Percentiles rank a stretch among this genome's conserved stretches.
These are phyloP conservation scores for Eledone cirrhosa DNA, from an alignment of 2,888 invertebrate genomes.

Conservation along the genomic window DNA sequence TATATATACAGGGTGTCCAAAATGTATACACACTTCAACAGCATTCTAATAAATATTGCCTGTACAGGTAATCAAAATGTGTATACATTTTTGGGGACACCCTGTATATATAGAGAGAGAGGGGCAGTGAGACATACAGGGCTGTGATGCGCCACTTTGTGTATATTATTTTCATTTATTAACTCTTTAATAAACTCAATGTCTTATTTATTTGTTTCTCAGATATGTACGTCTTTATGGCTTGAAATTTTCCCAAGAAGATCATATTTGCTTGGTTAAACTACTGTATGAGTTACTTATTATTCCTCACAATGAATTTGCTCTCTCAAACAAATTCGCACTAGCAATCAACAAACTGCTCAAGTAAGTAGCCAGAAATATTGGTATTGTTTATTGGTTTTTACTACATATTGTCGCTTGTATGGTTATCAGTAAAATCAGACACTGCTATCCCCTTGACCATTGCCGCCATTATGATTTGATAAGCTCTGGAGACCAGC, in stretches of 20 bases:
- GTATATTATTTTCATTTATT: not conserved
- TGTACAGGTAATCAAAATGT: not conserved
- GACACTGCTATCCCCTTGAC: no score
- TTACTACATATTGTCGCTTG: no score
- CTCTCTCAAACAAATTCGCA: conserved; percentile 78
- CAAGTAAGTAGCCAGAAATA: conserved; percentile 73
- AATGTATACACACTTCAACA: no score
- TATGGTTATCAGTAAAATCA: no score
- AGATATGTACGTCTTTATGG: conserved; percentile 88
- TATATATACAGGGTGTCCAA: no score
- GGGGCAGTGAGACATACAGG: no score
- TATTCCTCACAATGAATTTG: conserved; percentile 81
- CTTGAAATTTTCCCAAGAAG: conserved; percentile 87
- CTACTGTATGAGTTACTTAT: conserved; percentile 80
- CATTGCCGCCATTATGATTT: no score
- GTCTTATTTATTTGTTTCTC: conserved; percentile 58
- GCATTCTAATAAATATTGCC: no score
- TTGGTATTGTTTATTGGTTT: no score
- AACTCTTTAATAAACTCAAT: not conserved
- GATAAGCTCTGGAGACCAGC: no score
- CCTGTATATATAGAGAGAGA: not conserved
- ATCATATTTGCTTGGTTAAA: conserved; percentile 84
- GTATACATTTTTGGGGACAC: not conserved
- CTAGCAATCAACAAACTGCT: conserved; percentile 76
- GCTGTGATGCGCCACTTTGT: no score